Percentiles rank a stretch among this genome's conserved stretches.
Conservation (phyloP, 64 coral and sea anemone species). For the Dendrophyllia cribrosa region DNA sequence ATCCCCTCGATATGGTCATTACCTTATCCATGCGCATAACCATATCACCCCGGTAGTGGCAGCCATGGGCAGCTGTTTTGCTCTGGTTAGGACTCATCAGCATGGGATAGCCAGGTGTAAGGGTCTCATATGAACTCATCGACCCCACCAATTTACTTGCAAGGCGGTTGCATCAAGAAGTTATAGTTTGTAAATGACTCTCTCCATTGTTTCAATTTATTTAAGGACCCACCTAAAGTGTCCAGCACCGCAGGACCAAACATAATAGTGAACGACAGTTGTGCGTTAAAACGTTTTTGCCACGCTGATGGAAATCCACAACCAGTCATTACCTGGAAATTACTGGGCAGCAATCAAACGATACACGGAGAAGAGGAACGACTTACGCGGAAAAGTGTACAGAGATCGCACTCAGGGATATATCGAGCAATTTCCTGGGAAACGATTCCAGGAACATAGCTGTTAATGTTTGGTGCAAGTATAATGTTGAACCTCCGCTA, state of each 20-base stretch:
- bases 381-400: neutral
- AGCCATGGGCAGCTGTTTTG: no score
- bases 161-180: no score
- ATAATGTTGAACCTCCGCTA: no score
- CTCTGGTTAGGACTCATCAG: no score
- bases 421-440: slow-evolving; percentile 15
- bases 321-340: slow-evolving; percentile 9
- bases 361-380: neutral
- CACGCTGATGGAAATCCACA: slow-evolving; percentile 24
- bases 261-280: neutral
- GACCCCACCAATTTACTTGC: no score
- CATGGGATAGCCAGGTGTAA: no score
- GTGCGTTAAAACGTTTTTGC: neutral
- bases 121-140: no score
- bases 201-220: neutral
- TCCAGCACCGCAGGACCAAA: neutral
- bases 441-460: neutral
- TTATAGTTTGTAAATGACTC: no score
- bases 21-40: no score
- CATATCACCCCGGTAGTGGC: no score
- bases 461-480: neutral
- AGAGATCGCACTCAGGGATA: slow-evolving; percentile 2
- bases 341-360: neutral
- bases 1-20: no score
- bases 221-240: neutral